phyloP scores from a whole-genome alignment of 2,113 vertebrate genomes.

The Motacilla alba region DNA sequence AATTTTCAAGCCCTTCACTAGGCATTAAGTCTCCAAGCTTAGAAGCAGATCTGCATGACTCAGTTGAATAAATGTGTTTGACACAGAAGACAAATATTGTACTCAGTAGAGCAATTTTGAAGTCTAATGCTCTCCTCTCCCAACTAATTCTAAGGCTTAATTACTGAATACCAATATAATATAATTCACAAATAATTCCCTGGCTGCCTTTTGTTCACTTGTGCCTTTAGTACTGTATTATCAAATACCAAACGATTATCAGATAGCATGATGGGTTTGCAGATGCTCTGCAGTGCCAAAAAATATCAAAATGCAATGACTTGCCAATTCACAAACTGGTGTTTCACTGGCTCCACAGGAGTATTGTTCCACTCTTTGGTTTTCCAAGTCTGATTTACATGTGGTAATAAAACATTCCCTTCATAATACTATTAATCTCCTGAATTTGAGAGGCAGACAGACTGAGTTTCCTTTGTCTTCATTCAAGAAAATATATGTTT shows the following conservation, averaged over 20 bases:
- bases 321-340: background rate
- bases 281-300: conserved; percentile 1
- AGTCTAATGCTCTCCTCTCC: conserved; percentile 46
- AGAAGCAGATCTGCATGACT: conserved; percentile 13
- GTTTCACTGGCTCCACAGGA: background rate
- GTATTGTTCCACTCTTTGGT: background rate
- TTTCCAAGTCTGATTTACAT: conserved; percentile 16
- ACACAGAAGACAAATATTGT: conserved; percentile 61
- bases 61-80: conserved; percentile 59
- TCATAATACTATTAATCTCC: background rate
- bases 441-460: background rate
- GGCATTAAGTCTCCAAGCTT: conserved; percentile 25
- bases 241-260: background rate
- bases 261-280: background rate
- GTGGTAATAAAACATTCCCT: conserved; percentile 6
- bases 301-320: background rate
- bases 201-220: conserved; percentile 49
- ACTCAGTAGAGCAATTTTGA: conserved; percentile 58
- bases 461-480: background rate
- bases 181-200: conserved; percentile 65
- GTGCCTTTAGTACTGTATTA: background rate
- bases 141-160: conserved; percentile 60
- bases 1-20: conserved; percentile 26
- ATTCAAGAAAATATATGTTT: background rate
- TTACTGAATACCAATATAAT: conserved; percentile 53